Evolutionary conservation across 2,797 vertebrate genomes (phyloP), one percentile per base, ranked within the genome.

Genomic region (Myotis daubentonii): DNA sequence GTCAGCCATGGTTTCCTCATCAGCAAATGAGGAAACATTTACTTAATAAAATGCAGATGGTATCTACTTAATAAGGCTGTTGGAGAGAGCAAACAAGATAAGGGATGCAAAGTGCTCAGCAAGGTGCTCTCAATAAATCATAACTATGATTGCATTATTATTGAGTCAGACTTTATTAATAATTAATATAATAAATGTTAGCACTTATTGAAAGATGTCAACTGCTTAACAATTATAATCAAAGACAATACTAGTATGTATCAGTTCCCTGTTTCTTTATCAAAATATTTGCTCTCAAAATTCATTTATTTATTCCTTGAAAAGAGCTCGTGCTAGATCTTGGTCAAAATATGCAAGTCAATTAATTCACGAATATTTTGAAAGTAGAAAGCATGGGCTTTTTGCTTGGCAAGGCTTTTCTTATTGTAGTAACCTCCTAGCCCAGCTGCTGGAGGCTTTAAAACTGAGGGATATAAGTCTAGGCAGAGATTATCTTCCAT

Each of bases 241-340:
- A 62, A 41, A 80, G 30, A 53, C 55, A 81, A 57, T 28, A 62
- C 44, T 62, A 89, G 20, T 38, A 28, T 44, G 23, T 41, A 41
- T 44, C 2, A 6, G n/a, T 62, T 72, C 19, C 57, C 83, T 72
- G 44, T 75, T 86, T 94, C 65, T 33, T 82, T 94, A 72, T 76
- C 60, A 84, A 97, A 95, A 84, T 62, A 78, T 87, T 83, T 92
- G 53, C 80, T 96, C 49, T 80, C 65, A 71, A 89, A 87, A 57
- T 6, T 68, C 16, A 38, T 75, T 55, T 82, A 95, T 95, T 89
- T 28, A 88, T 41, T 88, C 92, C 76, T 0, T 92, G 57, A 70
- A 83, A 75, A 94, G 49, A 93, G 65, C 22, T 44, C 55, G 4
- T 68, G 20, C 19, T 79, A 82, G n/a, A 83, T 93, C 47, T 80